Evolutionary conservation across 2,797 vertebrate species (phyloP).

Genomic region (Chelmon rostratus): DNA sequence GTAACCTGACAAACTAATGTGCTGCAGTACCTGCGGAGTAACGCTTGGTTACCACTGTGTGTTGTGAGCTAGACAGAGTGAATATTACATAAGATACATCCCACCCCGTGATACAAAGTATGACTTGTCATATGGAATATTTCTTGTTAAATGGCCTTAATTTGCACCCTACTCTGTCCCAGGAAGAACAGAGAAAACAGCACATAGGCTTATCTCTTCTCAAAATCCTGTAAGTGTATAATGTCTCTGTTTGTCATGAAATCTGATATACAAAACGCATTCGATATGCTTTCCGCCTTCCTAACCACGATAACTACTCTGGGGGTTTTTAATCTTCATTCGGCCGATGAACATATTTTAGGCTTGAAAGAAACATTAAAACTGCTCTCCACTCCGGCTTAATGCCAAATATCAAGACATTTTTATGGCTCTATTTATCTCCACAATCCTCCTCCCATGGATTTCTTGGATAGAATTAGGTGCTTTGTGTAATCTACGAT

Average conservation of each 20-base stretch:
- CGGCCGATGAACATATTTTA: constrained; percentile 20
- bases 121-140: not conserved
- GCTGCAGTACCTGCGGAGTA: not conserved
- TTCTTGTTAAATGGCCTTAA: no score
- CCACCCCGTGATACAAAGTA: not conserved
- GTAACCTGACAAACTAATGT: not conserved
- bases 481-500: constrained; percentile 46
- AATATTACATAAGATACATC: not conserved
- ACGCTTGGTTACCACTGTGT: not conserved
- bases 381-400: constrained; percentile 5
- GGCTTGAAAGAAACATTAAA: constrained; percentile 36
- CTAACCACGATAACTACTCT: not conserved
- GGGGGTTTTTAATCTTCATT: constrained; percentile 35
- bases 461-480: constrained; percentile 33
- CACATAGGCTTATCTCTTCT: no score
- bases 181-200: no score
- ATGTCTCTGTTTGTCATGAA: no score
- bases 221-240: no score
- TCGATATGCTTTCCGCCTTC: constrained; percentile 3
- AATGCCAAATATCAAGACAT: constrained; percentile 36
- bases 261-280: not conserved
- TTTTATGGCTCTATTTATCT: constrained; percentile 55
- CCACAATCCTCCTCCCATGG: constrained; percentile 31
- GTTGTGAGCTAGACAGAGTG: not conserved
- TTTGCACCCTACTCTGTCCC: no score